phyloP scores from a whole-genome alignment of 1,140 invertebrate genomes.

The Drosophila santomea region DNA sequence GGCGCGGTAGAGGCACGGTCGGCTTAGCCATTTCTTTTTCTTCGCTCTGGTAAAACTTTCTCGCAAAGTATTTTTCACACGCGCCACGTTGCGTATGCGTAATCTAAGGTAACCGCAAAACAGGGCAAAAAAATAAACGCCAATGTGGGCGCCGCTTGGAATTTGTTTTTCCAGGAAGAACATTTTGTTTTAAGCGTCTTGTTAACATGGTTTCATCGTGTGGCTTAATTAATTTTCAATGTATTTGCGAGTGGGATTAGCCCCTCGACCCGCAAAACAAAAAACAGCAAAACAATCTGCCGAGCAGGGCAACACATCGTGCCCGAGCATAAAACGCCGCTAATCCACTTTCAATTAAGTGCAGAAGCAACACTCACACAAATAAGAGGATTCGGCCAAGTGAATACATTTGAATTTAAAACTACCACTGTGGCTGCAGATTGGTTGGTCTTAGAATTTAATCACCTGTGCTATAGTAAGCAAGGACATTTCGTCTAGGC shows the following conservation, averaged over 20 bases:
- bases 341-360: slow-evolving; percentile 54
- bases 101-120: slow-evolving; percentile 51
- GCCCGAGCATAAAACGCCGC: slow-evolving; percentile 39
- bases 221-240: slow-evolving; percentile 81
- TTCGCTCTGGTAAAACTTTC: slow-evolving; percentile 53
- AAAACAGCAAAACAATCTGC: not conserved
- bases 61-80: slow-evolving; percentile 75
- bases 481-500: not conserved
- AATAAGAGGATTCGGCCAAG: not conserved
- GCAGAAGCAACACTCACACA: not conserved
- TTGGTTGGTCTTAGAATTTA: not conserved
- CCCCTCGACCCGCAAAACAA: slow-evolving; percentile 1
- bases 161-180: slow-evolving; percentile 49
- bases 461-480: not conserved
- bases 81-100: slow-evolving; percentile 70
- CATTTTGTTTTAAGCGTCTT: slow-evolving; percentile 72
- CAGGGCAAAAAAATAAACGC: not conserved
- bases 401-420: slow-evolving; percentile 18
- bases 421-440: not conserved
- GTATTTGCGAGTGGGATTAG: slow-evolving; percentile 37
- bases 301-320: slow-evolving; percentile 6
- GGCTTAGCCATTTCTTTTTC: slow-evolving; percentile 35
- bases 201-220: slow-evolving; percentile 74
- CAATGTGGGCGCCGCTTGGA: slow-evolving; percentile 8
- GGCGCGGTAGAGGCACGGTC: not conserved